A percentile compares a stretch with the other conserved stretches of the same genome.
phyloP scores from a whole-genome alignment of 2,113 vertebrate genomes.

The Malaclemys terrapin region DNA sequence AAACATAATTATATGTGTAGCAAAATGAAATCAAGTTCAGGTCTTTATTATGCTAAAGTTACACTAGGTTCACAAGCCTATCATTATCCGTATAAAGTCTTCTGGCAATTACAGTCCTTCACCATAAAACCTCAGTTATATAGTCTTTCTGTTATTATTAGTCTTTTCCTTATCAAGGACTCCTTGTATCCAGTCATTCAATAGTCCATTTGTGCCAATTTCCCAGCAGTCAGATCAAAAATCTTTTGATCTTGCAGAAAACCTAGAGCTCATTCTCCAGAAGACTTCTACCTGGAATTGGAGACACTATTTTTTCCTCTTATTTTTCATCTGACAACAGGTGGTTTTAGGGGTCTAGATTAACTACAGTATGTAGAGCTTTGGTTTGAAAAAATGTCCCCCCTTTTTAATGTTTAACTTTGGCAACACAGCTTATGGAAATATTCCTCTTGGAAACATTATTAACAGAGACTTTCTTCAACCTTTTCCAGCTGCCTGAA shows the following conservation, averaged over 20 bases:
- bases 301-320: background rate
- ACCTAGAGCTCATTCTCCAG: background rate
- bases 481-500: background rate
- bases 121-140: background rate
- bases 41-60: background rate
- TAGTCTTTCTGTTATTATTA: background rate
- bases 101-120: conserved; percentile 2
- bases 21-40: background rate
- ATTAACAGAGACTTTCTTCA: conserved; percentile 12
- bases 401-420: conserved; percentile 21
- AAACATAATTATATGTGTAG: background rate
- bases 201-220: background rate
- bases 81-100: background rate
- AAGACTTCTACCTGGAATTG: background rate
- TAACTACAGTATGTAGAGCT: conserved; percentile 9
- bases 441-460: conserved; percentile 15
- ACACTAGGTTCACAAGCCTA: background rate
- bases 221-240: background rate
- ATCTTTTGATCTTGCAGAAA: background rate
- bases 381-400: conserved; percentile 21
- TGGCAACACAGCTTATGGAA: conserved; percentile 7
- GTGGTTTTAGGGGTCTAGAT: background rate
- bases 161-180: background rate
- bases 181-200: background rate
- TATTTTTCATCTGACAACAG: background rate